Evolutionary conservation across 2,797 vertebrate genomes (phyloP).

Genomic region (Propithecus deckenii): DNA sequence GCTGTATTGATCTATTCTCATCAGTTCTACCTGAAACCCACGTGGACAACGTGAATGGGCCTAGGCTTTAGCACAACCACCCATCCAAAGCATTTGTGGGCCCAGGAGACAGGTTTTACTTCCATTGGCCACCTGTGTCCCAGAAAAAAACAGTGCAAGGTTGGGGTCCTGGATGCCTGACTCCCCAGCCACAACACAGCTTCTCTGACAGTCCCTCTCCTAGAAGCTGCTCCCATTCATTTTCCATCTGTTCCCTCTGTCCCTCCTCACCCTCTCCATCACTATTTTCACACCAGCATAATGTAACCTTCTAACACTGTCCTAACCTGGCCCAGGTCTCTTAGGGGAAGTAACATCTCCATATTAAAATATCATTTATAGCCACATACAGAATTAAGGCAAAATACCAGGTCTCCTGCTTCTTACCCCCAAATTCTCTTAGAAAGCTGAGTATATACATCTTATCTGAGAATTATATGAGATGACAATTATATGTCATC

Average conservation of each 20-base stretch:
- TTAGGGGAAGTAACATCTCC: not conserved
- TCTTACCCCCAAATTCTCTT: not conserved
- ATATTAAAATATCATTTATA: constrained; percentile 30
- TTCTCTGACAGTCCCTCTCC: not conserved
- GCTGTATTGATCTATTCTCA: not conserved
- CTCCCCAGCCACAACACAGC: not conserved
- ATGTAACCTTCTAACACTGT: not conserved
- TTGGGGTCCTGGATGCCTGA: not conserved
- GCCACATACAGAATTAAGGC: not conserved
- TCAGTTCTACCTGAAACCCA: not conserved
- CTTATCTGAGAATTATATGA: constrained; percentile 4
- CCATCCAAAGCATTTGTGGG: not conserved
- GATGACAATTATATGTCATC: not conserved
- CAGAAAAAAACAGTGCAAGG: not conserved
- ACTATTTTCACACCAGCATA: not conserved
- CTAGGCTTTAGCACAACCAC: not conserved
- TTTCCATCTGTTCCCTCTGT: not conserved
- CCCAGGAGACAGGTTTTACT: not conserved
- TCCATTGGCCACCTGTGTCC: not conserved
- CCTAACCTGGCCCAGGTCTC: not conserved
- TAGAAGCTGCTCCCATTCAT: not conserved
- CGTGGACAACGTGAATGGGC: not conserved
- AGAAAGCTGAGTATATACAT: not conserved
- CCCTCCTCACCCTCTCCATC: not conserved
- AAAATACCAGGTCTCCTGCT: not conserved